These are phyloP conservation scores for Xenotilapia caudafasciata DNA, from an alignment of 2,113 vertebrate species.

Conservation along the genomic window DNA sequence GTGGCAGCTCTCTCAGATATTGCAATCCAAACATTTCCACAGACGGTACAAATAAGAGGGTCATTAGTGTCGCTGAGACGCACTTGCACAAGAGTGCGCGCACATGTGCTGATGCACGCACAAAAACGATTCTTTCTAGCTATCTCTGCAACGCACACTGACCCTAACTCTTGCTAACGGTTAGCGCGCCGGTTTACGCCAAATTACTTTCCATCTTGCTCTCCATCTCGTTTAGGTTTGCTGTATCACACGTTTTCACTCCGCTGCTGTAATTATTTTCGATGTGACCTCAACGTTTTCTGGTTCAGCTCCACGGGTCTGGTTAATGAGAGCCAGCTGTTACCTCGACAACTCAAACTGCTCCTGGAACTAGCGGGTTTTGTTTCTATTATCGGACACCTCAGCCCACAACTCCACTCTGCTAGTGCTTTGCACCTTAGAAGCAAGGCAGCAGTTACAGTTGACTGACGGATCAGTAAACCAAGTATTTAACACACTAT, in stretches of 20 bases:
- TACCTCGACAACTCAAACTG: constrained; percentile 28
- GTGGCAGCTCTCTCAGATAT: background rate
- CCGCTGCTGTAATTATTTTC: constrained; percentile 21
- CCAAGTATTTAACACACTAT: background rate
- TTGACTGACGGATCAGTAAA: background rate
- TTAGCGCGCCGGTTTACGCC: background rate
- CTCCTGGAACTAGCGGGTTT: constrained; percentile 36
- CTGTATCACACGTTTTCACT: constrained; percentile 17
- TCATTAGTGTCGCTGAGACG: constrained; percentile 8
- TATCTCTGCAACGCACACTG: background rate
- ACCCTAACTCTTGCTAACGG: background rate
- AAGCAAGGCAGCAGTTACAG: background rate
- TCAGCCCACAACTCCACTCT: background rate
- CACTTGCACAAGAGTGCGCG: background rate
- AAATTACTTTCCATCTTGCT: background rate
- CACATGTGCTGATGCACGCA: background rate
- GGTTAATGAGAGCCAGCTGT: constrained; percentile 79
- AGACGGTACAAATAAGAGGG: constrained; percentile 9
- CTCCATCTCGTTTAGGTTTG: background rate
- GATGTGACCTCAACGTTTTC: constrained; percentile 67
- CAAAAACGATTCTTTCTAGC: background rate
- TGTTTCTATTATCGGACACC: background rate
- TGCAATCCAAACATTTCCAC: constrained; percentile 49
- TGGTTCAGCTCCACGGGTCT: constrained; percentile 57
- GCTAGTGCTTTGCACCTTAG: background rate